phyloP scores from a whole-genome alignment of 2,113 vertebrate species.

The Macquaria australasica region DNA sequence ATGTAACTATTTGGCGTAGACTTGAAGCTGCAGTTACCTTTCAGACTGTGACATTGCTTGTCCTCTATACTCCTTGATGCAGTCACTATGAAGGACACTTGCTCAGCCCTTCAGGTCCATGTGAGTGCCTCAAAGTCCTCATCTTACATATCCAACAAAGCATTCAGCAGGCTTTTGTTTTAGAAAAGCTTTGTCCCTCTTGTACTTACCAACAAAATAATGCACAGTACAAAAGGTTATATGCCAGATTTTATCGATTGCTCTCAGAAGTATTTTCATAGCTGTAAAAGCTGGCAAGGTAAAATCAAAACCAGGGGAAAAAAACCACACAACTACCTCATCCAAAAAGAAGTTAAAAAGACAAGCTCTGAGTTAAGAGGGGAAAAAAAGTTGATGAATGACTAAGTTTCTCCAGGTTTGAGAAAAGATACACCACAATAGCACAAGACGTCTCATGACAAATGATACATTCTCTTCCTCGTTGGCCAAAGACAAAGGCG shows the following conservation, averaged over 20 bases:
- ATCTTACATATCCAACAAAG: slow-evolving; percentile 56
- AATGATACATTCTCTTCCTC: slow-evolving; percentile 75
- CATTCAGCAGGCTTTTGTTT: slow-evolving; percentile 60
- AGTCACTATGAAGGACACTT: slow-evolving; percentile 69
- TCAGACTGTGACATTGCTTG: slow-evolving; percentile 58
- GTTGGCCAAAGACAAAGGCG: slow-evolving; percentile 74
- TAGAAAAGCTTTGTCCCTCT: slow-evolving; percentile 54
- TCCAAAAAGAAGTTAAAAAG: slow-evolving; percentile 58
- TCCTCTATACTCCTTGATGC: slow-evolving; percentile 45
- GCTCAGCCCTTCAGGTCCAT: slow-evolving; percentile 55
- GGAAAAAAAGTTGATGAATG: slow-evolving; percentile 61
- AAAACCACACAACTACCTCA: slow-evolving; percentile 30
- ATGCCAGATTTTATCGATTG: slow-evolving; percentile 67
- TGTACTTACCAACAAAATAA: slow-evolving; percentile 61
- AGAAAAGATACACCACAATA: slow-evolving; percentile 73
- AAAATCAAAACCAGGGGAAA: slow-evolving; percentile 22
- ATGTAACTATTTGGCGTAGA: not conserved
- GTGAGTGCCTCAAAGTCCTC: slow-evolving; percentile 54
- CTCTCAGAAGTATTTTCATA: slow-evolving; percentile 69
- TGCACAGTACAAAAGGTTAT: slow-evolving; percentile 67
- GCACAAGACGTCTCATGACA: slow-evolving; percentile 78
- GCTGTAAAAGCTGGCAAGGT: slow-evolving; percentile 55
- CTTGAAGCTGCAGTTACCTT: slow-evolving; percentile 27
- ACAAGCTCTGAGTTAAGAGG: slow-evolving; percentile 29
- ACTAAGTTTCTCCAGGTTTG: slow-evolving; percentile 76